These are phyloP conservation scores for Neotragus moschatus DNA, from an alignment of 2,113 vertebrate species.

Conservation along the genomic window DNA sequence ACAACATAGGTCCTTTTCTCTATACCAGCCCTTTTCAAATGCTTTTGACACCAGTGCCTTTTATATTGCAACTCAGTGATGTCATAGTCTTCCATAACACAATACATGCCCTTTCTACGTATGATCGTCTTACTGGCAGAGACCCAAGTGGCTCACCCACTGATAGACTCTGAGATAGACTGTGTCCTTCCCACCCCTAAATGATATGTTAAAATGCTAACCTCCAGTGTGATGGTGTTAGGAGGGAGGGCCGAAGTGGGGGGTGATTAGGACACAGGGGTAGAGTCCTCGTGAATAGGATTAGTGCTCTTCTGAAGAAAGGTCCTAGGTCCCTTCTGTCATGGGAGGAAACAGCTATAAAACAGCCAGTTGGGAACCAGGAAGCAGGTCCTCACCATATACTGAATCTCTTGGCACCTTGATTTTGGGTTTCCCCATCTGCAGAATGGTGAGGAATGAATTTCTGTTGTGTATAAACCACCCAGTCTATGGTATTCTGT, in stretches of 20 bases:
- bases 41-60: not conserved
- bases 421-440: not conserved
- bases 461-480: not conserved
- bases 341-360: not conserved
- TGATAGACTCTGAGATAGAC: not conserved
- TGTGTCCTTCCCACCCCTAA: not conserved
- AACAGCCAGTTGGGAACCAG: not conserved
- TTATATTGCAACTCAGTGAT: not conserved
- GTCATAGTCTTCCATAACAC: not conserved
- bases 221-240: not conserved
- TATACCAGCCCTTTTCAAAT: not conserved
- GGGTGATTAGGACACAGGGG: not conserved
- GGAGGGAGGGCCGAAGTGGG: not conserved
- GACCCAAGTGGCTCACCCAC: not conserved
- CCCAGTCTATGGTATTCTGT: not conserved
- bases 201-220: not conserved
- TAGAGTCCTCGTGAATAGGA: not conserved
- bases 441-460: not conserved
- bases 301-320: not conserved
- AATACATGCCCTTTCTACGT: not conserved
- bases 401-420: not conserved
- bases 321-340: not conserved
- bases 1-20: not conserved
- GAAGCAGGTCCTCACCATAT: not conserved
- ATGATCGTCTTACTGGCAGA: fast-evolving